Evolutionary conservation across 2,888 invertebrate genomes (phyloP).

Genomic region (Latrodectus hesperus): DNA sequence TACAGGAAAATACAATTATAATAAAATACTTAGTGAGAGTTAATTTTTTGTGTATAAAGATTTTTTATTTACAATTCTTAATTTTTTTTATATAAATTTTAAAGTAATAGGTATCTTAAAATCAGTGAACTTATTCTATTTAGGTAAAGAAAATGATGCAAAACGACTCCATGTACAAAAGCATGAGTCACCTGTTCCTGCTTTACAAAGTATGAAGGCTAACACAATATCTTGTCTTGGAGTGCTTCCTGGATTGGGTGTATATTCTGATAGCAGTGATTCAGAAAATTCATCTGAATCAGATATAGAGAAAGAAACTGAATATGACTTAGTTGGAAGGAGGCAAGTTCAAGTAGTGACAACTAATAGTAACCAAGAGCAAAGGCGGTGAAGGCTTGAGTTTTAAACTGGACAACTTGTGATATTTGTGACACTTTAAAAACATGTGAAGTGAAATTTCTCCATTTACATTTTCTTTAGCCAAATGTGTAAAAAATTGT

Average conservation of each 20-base stretch:
- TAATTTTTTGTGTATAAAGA: no score
- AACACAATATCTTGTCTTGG: conserved; percentile 77
- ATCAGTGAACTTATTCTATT: background rate
- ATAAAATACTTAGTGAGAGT: no score
- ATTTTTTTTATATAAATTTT: background rate
- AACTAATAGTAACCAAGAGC: background rate
- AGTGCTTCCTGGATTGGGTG: conserved; percentile 88
- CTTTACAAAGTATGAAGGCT: background rate
- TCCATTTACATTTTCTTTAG: no score
- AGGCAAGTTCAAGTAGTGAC: conserved; percentile 13
- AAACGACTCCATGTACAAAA: background rate
- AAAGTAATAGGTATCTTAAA: background rate
- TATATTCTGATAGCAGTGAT: conserved; percentile 84
- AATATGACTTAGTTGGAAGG: conserved; percentile 76
- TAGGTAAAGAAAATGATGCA: background rate
- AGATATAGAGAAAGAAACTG: conserved; percentile 78
- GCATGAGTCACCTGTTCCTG: conserved; percentile 7
- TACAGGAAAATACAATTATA: no score
- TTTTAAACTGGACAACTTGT: no score
- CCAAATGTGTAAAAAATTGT: no score
- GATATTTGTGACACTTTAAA: no score
- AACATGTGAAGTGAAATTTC: no score
- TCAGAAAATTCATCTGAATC: conserved; percentile 82
- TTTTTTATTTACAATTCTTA: background rate
- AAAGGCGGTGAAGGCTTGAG: background rate